Conservation (phyloP, 2,113 vertebrate species). For the Dolichotis patagonum region DNA sequence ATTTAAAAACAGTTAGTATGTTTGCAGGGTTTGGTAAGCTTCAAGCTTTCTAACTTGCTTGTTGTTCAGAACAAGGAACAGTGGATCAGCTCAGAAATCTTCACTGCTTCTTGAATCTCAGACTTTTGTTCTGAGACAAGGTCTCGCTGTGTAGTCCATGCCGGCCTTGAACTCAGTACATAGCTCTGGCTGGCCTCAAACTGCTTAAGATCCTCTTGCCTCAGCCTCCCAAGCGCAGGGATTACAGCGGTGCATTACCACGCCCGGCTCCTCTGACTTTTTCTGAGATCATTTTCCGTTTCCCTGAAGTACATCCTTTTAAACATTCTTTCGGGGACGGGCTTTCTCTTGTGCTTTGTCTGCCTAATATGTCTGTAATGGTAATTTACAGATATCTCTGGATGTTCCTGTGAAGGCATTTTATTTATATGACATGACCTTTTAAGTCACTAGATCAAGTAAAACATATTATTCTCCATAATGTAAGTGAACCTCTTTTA, state of each 20-base stretch:
- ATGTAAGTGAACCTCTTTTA: background rate
- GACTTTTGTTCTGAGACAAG: background rate
- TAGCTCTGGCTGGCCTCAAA: background rate
- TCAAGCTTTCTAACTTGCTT: background rate
- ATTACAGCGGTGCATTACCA: background rate
- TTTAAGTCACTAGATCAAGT: background rate
- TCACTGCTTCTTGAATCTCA: background rate
- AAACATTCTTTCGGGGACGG: background rate
- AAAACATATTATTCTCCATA: background rate
- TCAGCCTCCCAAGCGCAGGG: background rate
- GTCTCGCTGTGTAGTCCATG: background rate
- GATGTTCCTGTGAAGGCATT: background rate
- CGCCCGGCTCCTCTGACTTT: background rate
- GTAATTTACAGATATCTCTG: background rate
- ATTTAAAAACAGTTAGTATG: slow-evolving; percentile 1
- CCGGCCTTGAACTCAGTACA: background rate
- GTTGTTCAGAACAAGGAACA: background rate
- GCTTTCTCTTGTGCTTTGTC: background rate
- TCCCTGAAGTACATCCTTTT: background rate
- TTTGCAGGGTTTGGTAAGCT: background rate
- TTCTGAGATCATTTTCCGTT: background rate
- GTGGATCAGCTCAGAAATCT: background rate
- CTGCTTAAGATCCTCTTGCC: background rate
- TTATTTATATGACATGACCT: background rate
- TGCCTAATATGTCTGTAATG: background rate